phyloP scores from a whole-genome alignment of 2,113 vertebrate species.

The Kryptolebias marmoratus region DNA sequence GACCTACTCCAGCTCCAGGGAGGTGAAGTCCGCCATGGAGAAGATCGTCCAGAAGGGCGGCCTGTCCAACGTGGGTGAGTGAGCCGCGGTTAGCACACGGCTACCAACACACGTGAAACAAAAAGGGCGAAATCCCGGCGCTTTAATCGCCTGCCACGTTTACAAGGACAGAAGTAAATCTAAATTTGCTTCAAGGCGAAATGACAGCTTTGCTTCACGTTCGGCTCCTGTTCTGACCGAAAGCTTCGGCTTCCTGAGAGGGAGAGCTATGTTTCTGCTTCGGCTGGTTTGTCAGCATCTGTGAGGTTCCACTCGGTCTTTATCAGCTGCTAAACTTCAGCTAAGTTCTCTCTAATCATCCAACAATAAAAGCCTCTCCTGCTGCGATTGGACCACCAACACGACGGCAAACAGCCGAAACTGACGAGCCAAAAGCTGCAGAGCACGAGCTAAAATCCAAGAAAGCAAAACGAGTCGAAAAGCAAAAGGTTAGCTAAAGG shows the following conservation, averaged over 20 bases:
- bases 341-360: slow-evolving; percentile 51
- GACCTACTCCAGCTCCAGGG: slow-evolving; percentile 84
- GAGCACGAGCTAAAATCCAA: no score
- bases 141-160: slow-evolving; percentile 59
- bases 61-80: slow-evolving; percentile 93
- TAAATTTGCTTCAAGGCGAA: slow-evolving; percentile 75
- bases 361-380: slow-evolving; percentile 22
- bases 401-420: background rate
- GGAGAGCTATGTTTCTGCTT: slow-evolving; percentile 46
- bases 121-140: slow-evolving; percentile 65
- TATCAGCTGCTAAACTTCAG: slow-evolving; percentile 62
- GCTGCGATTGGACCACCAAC: slow-evolving; percentile 22
- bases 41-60: slow-evolving; percentile 94
- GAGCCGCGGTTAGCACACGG: slow-evolving; percentile 28
- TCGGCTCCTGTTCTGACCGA: slow-evolving; percentile 56
- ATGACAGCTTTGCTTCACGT: slow-evolving; percentile 73
- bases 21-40: slow-evolving; percentile 87
- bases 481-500: no score
- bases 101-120: slow-evolving; percentile 56
- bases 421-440: no score
- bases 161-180: slow-evolving; percentile 75
- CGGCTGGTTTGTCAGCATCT: slow-evolving; percentile 46
- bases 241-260: slow-evolving; percentile 51
- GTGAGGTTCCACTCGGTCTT: slow-evolving; percentile 46
- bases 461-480: no score